Conservation (phyloP, 2,113 vertebrate species). For the Amphiprion ocellaris region DNA sequence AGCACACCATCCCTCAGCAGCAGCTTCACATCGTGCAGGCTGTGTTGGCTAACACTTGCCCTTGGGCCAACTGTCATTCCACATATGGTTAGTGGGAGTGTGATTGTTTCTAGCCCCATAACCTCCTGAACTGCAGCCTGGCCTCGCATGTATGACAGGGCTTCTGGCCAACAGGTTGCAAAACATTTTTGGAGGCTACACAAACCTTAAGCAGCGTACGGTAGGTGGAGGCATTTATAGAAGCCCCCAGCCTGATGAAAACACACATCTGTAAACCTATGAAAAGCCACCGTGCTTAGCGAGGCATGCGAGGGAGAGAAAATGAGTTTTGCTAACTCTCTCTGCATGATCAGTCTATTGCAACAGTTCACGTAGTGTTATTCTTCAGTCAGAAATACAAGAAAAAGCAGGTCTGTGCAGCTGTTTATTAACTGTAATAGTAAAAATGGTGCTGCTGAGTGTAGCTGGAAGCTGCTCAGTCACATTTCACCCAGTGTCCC, state of each 20-base stretch:
- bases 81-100: slow-evolving; percentile 21
- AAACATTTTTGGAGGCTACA: not conserved
- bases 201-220: too few species aligned
- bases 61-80: slow-evolving; percentile 25
- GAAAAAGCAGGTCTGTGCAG: not conserved
- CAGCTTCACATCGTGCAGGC: slow-evolving; percentile 31
- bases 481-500: slow-evolving; percentile 67
- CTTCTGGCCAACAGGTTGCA: not conserved
- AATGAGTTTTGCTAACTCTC: not conserved
- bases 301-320: not conserved
- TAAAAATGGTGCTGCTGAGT: not conserved
- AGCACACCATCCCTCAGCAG: not conserved
- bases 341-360: not conserved
- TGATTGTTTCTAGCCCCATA: slow-evolving; percentile 22
- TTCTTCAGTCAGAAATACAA: not conserved
- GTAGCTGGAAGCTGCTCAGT: slow-evolving; percentile 20
- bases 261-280: not conserved
- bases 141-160: not conserved
- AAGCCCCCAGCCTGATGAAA: not conserved
- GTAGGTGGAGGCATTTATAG: too few species aligned
- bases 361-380: not conserved
- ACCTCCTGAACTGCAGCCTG: slow-evolving; percentile 34
- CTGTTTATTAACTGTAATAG: slow-evolving; percentile 30
- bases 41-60: slow-evolving; percentile 24
- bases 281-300: not conserved